Base-by-base conservation (phyloP, 1,140 invertebrate genomes). In the Lordiphosa stackelbergi region DNA sequence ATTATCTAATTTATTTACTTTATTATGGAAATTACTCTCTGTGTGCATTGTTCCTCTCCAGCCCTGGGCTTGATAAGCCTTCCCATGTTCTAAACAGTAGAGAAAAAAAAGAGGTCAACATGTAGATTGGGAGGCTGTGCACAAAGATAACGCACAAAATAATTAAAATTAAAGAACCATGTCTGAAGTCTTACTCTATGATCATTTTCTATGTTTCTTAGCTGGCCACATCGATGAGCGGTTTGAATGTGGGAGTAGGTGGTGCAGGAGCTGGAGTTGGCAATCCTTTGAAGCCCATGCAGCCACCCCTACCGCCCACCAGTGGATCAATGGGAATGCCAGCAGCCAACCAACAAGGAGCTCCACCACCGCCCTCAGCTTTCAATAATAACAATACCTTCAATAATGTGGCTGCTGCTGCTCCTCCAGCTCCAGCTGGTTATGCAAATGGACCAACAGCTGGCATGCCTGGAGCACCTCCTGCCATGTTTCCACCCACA, bases 181-280 rank as follows among this genome's bases (percentile, higher is more conserved):
- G 16, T 16, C 16, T 16, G 1, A 16, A 16, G 16, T 16, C 16
- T 16, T 16, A 9, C 9, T 35, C n/a, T 45, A 10, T 34, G 40
- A 28, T 51, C 5, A 51, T 35, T 38, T 12, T 38, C n/a, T 16
- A 9, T 36, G 34, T 37, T 9, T 34, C 40, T 12, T 46, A 87
- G 85, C 55, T 87, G 75, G 66, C 81, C 42, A 73, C 73, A 59
- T 86, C 85, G 13, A 86, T 87, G 81, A 63, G 85, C 24, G 78
- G 83, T 19, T 47, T 87, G 11, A 73, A 53, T 53, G 53, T 87
- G 36, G 55, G 75, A 13, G 69, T 24, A 12, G 59, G 19, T 11
- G 41, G 22, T 4, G 16, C 16, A 16, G n/a, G n/a, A n/a, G n/a
- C n/a, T n/a, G n/a, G n/a, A n/a, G 61, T 31, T 31, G 60, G 38